Base-by-base conservation (phyloP, 2,888 invertebrate species). In the Clepsis dumicolana region DNA sequence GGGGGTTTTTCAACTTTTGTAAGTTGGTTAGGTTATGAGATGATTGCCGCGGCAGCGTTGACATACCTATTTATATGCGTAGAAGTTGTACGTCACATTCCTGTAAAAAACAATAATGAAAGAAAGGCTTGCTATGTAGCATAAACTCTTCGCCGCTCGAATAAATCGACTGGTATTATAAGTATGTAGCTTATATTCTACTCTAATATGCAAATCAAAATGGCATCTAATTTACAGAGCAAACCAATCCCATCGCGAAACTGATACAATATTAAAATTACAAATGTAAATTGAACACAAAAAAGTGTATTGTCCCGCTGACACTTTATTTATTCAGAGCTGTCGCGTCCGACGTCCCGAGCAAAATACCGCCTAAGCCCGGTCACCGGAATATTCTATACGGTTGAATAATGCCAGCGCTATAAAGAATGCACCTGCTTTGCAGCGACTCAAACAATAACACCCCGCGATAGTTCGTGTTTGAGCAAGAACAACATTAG, bases 381-480 rank as follows among this genome's bases (percentile, higher is more conserved):
- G 74, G 72, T 72, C 78, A 75, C 76, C 81, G 79, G 86, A 87
- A 88, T 89, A 85, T 88, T 87, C 85, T 86, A 83, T 77, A 81
- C 82, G 81, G 80, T 80, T 86, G 86, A 89, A 87, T 89, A 89
- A 87, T 85, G 84, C 80, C 82, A 77, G 38, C 18, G 80, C 80
- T 83, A 82, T 88, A 84, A 86, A 88, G 80, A 83, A 89, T 87
- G 85, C 86, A 88, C 88, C 85, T 85, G 82, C 85, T 71, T 79
- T 80, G 84, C 83, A 84, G 81, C 81, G 77, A 75, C 76, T 80
- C 62, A 56, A 62, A 62, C 52, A 67, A 73, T 72, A 69, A 72
- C 72, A 64, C 41, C 27, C 41, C 57, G 61, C 57, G 62, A 65
- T 62, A 61, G 69, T 61, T 70, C 35, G 53, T 76, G 75, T 79